These are phyloP conservation scores for Lycophotia porphyrea DNA, from an alignment of 2,888 invertebrate species.

Conservation along the genomic window DNA sequence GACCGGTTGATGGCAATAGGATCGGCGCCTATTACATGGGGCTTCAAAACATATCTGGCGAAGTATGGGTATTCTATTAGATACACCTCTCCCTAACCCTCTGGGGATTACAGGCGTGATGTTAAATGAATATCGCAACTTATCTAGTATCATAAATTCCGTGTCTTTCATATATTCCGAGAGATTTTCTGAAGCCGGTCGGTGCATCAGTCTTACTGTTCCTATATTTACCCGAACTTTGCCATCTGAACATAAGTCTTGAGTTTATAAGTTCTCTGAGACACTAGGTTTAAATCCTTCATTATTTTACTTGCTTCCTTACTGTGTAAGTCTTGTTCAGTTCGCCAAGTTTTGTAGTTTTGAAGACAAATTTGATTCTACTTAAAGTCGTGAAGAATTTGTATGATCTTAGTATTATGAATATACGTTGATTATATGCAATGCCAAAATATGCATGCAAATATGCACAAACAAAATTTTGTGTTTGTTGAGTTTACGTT, in stretches of 20 bases:
- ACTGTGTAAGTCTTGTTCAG: slow-evolving; percentile 11
- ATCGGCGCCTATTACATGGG: too few species aligned
- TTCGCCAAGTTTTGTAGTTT: slow-evolving; percentile 33
- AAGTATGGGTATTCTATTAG: background rate
- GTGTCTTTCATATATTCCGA: background rate
- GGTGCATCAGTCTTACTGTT: slow-evolving; percentile 32
- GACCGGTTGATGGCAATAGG: background rate
- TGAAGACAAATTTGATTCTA: slow-evolving; percentile 32
- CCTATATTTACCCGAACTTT: slow-evolving; percentile 49
- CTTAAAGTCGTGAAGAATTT: slow-evolving; percentile 4
- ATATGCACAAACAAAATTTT: too few species aligned
- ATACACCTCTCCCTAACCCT: too few species aligned
- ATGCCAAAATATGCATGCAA: too few species aligned
- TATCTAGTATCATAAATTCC: slow-evolving; percentile 17
- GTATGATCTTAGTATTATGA: background rate
- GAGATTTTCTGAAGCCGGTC: slow-evolving; percentile 20
- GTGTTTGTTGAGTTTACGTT: too few species aligned
- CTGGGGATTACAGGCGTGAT: too few species aligned
- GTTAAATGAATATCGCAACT: background rate
- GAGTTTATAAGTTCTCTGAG: slow-evolving; percentile 34
- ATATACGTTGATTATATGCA: background rate
- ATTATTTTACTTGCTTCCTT: slow-evolving; percentile 32
- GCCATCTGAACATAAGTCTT: slow-evolving; percentile 21
- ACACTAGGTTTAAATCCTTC: slow-evolving; percentile 23
- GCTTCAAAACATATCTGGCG: background rate